Conservation (phyloP, 2,797 vertebrate genomes). For the Tokudaia muenninki region DNA sequence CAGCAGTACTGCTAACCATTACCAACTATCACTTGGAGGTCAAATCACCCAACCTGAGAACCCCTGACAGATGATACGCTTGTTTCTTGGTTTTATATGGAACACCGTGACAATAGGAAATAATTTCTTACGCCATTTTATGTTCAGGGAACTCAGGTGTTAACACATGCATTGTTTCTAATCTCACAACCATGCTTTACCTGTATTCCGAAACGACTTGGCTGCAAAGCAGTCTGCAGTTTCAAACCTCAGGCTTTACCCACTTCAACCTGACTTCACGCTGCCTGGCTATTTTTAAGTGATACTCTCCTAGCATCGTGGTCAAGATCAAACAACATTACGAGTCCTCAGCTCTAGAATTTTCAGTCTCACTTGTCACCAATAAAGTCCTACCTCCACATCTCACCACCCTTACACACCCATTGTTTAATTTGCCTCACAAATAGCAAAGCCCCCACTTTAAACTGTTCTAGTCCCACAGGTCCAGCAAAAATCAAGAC, state of each 20-base stretch:
- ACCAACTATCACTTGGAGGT: neutral
- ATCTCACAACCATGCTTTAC: neutral
- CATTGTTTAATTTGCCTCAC: constrained; percentile 3
- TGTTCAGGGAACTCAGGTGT: neutral
- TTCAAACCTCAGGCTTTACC: neutral
- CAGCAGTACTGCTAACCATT: neutral
- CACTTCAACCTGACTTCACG: neutral
- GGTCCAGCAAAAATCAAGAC: neutral
- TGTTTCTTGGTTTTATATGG: neutral
- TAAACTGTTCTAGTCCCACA: neutral
- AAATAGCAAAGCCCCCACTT: neutral
- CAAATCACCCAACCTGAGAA: neutral
- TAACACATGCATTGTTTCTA: neutral
- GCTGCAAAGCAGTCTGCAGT: too few relatives aligned
- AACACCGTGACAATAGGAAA: neutral
- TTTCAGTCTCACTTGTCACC: neutral
- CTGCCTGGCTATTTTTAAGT: neutral
- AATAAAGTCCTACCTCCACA: neutral
- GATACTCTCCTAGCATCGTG: neutral
- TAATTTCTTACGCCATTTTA: neutral
- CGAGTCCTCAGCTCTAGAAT: neutral
- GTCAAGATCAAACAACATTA: neutral
- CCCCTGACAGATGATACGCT: neutral
- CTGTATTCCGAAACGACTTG: neutral
- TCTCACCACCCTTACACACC: neutral